Evolutionary conservation across 2,888 invertebrate genomes (phyloP).

Genomic region (Agonopterix alstromeriana): DNA sequence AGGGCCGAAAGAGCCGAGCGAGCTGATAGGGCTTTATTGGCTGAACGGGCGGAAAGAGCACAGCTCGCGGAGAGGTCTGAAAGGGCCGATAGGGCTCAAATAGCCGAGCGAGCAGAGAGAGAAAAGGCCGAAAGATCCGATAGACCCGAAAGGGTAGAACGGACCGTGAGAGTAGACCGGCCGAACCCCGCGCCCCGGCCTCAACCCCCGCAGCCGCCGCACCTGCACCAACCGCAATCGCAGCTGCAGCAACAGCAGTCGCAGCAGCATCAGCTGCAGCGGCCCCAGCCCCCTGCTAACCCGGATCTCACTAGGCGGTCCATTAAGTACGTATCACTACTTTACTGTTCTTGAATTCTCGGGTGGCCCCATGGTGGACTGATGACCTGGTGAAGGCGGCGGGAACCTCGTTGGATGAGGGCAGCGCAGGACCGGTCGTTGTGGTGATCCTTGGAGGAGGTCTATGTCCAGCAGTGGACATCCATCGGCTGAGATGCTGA

Average conservation of each 20-base stretch:
- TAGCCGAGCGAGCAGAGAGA: slow-evolving; percentile 32
- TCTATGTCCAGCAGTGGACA: no score
- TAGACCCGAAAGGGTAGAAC: slow-evolving; percentile 28
- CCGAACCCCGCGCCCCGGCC: slow-evolving; percentile 19
- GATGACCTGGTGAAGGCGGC: no score
- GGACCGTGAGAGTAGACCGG: slow-evolving; percentile 37
- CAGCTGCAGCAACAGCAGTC: slow-evolving; percentile 35
- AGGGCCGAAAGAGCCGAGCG: slow-evolving; percentile 40
- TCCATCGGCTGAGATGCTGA: neutral
- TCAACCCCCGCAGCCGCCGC: slow-evolving; percentile 12
- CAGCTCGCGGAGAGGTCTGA: no score
- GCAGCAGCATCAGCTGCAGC: slow-evolving; percentile 58
- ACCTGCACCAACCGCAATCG: slow-evolving; percentile 6
- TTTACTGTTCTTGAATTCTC: neutral
- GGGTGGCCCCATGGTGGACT: no score
- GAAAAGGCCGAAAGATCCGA: slow-evolving; percentile 18
- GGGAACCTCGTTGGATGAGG: no score
- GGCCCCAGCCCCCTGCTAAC: slow-evolving; percentile 68
- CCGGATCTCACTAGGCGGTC: slow-evolving; percentile 85
- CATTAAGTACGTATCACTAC: slow-evolving; percentile 76
- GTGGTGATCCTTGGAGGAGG: no score
- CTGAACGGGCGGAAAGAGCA: no score
- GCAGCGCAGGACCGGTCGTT: no score
- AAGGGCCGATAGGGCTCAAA: slow-evolving; percentile 18
- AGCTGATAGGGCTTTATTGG: no score